Conservation (phyloP, 2,888 invertebrate genomes). For the Mechanitis mazaeus region DNA sequence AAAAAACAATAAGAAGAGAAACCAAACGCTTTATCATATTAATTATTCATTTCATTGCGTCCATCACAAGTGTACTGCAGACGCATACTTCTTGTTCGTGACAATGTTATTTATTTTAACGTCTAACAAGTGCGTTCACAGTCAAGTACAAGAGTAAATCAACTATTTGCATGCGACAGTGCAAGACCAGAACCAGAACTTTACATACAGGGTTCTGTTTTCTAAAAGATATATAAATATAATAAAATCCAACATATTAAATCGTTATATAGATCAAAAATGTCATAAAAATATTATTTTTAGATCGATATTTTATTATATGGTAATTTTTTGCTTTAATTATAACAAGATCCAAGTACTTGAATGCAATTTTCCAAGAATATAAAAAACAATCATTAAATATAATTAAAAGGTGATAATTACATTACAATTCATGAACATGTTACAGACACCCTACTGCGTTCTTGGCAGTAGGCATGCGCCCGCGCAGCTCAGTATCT, state of each 20-base stretch:
- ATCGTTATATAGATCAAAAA: too few relatives aligned
- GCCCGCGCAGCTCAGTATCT: constrained; percentile 36
- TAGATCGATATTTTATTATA: too few relatives aligned
- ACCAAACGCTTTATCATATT: constrained; percentile 8
- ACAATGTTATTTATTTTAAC: constrained; percentile 59
- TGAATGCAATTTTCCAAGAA: too few relatives aligned
- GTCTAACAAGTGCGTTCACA: constrained; percentile 38
- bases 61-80: constrained; percentile 44
- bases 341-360: too few relatives aligned
- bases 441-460: not conserved
- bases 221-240: not conserved
- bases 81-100: constrained; percentile 52
- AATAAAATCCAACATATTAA: too few relatives aligned
- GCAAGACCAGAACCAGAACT: constrained; percentile 24
- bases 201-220: constrained; percentile 19
- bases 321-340: too few relatives aligned
- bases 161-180: constrained; percentile 61
- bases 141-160: constrained; percentile 54
- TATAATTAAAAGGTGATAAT: not conserved
- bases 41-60: constrained; percentile 62
- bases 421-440: not conserved
- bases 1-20: not conserved
- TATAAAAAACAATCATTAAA: not conserved
- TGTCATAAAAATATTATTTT: too few relatives aligned
- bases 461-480: constrained; percentile 26